Evolutionary conservation across 2,888 invertebrate genomes (phyloP).

Genomic region (Liopterus haemorrhoidalis): DNA sequence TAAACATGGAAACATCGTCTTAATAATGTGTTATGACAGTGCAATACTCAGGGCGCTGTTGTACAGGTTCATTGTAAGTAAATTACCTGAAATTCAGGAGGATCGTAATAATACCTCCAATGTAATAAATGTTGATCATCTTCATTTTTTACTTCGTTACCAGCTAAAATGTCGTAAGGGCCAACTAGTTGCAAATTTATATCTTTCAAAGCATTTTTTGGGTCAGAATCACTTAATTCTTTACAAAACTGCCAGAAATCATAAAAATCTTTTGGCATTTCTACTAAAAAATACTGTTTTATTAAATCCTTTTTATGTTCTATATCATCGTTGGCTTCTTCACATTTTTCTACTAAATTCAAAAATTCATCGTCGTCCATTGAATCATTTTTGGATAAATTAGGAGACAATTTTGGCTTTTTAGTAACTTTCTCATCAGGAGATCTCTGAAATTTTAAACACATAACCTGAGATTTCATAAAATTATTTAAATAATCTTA

Average conservation of each 20-base stretch:
- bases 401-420: slow-evolving; percentile 20
- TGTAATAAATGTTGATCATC: slow-evolving; percentile 66
- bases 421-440: too few species aligned
- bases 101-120: slow-evolving; percentile 90
- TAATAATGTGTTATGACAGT: too few species aligned
- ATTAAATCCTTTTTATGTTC: slow-evolving; percentile 53
- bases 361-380: not conserved
- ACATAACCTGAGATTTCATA: slow-evolving; percentile 22
- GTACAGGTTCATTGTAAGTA: too few species aligned
- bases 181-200: slow-evolving; percentile 74
- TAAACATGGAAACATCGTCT: too few species aligned
- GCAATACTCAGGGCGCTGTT: not conserved
- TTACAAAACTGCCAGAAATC: slow-evolving; percentile 74
- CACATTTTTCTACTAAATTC: slow-evolving; percentile 6
- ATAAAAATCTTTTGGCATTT: slow-evolving; percentile 89
- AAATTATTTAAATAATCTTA: slow-evolving; percentile 24
- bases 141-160: slow-evolving; percentile 50
- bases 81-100: slow-evolving; percentile 82
- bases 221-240: slow-evolving; percentile 49
- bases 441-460: slow-evolving; percentile 9
- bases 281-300: slow-evolving; percentile 68
- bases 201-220: slow-evolving; percentile 58
- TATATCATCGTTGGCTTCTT: slow-evolving; percentile 7
- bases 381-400: slow-evolving; percentile 20
- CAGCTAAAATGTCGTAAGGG: slow-evolving; percentile 76